These are phyloP conservation scores for Leiothrix lutea DNA, from an alignment of 2,113 vertebrate species.

Conservation along the genomic window DNA sequence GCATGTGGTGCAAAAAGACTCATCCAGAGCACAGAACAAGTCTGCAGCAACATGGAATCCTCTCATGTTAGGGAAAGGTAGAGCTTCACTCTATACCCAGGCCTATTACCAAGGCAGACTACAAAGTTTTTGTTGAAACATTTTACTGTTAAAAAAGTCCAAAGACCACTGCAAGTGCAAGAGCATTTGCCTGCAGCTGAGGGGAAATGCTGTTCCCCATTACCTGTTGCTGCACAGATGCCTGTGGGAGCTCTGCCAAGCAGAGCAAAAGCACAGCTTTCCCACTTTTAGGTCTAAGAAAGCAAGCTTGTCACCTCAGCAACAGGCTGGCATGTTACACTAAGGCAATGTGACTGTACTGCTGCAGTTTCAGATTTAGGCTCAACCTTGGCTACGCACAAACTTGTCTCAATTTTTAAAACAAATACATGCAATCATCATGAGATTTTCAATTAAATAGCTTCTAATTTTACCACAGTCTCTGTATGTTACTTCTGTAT, in stretches of 20 bases:
- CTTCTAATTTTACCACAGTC: neutral
- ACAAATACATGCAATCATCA: fast-evolving
- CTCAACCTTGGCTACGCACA: neutral
- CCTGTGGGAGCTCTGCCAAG: neutral
- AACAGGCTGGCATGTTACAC: too few relatives aligned
- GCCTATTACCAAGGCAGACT: neutral
- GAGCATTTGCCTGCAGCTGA: neutral
- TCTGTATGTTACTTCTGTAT: neutral
- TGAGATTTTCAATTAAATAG: neutral
- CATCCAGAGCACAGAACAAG: neutral
- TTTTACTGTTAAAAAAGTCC: neutral
- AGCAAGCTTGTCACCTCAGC: neutral
- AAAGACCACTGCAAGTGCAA: neutral
- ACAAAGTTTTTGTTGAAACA: neutral
- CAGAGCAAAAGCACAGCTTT: neutral
- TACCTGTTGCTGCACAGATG: neutral
- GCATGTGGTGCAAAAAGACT: fast-evolving
- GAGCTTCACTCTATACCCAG: neutral
- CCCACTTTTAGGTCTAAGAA: fast-evolving
- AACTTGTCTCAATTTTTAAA: fast-evolving
- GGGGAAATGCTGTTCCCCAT: fast-evolving
- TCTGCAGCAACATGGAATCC: neutral
- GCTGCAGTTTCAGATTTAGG: neutral
- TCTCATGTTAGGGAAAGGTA: fast-evolving
- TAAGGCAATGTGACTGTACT: neutral